Conservation (phyloP, 2,113 vertebrate genomes). For the Podiceps cristatus region DNA sequence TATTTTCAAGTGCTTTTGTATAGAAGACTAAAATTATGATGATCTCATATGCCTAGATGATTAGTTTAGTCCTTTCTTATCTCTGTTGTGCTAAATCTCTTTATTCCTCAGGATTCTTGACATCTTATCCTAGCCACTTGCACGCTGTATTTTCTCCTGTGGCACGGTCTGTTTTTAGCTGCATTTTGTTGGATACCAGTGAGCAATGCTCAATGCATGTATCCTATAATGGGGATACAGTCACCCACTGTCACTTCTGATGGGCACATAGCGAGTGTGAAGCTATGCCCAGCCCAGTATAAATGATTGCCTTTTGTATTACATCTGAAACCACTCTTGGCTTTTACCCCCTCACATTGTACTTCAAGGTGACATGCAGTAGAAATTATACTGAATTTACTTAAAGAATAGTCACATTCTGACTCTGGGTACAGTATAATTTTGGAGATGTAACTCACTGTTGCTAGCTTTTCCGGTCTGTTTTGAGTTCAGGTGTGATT, state of each 20-base stretch:
- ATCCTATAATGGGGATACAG: neutral
- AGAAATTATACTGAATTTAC: neutral
- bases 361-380: neutral
- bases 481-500: neutral
- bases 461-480: neutral
- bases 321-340: neutral
- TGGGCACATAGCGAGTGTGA: neutral
- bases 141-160: neutral
- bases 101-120: neutral
- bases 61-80: slow-evolving; percentile 3
- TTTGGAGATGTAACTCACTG: neutral
- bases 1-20: neutral
- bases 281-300: neutral
- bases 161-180: neutral
- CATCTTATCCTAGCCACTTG: neutral
- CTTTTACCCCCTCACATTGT: accelerated
- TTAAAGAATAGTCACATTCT: neutral
- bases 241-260: neutral
- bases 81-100: neutral
- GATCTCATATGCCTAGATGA: neutral
- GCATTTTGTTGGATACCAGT: neutral
- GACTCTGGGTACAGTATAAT: neutral
- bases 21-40: slow-evolving; percentile 1
- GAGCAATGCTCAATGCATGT: neutral
- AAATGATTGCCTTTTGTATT: neutral